Base-by-base conservation (phyloP, 2,113 vertebrate genomes). In the Hystrix cristata region DNA sequence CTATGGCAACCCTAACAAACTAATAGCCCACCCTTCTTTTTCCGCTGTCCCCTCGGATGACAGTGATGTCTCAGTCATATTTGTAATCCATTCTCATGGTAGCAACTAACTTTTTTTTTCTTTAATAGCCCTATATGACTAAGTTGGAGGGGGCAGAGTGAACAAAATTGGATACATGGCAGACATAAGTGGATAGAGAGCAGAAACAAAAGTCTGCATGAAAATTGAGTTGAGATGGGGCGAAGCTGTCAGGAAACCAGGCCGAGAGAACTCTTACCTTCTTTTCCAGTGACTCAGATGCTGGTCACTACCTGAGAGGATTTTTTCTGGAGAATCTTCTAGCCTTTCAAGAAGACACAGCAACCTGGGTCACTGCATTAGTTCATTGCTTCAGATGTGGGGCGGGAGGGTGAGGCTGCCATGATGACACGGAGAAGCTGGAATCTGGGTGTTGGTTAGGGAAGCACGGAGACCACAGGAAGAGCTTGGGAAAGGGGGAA, bases 281-380 rank as follows among this genome's bases (percentile, higher is more conserved):
- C 46, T 72, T 93, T 90, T n/a, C 90, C 23, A 19, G 1, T 97
- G 96, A 97, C 74, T 97, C 95, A 97, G 87, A 84, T 48, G 21
- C 57, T 60, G 74, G 48, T 90, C 91, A 94, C 34, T 31, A 10
- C 31, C 74, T 82, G 67, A 71, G 27, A 89, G 62, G 25, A 53
- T 69, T 53, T 95, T 95, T 96, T 34, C 79, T 88, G 57, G 80
- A 90, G n/a, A 94, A 88, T 34, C 79, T 43, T 91, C 60, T 69
- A 81, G 29, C n/a, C 59, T 65, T 60, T 27, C n/a, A 81, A 64
- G 31, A 86, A 18, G n/a, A 92, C 48, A 43, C 43, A 81, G 57
- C 81, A 86, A 71, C 4, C 34, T 43, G 3, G 21, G 11, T 31
- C 51, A 34, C 46, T 2, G 7, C 29, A 65, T 90, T 43, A 46